Base-by-base conservation (phyloP, 2,888 invertebrate species). In the Cephus sareptanus region DNA sequence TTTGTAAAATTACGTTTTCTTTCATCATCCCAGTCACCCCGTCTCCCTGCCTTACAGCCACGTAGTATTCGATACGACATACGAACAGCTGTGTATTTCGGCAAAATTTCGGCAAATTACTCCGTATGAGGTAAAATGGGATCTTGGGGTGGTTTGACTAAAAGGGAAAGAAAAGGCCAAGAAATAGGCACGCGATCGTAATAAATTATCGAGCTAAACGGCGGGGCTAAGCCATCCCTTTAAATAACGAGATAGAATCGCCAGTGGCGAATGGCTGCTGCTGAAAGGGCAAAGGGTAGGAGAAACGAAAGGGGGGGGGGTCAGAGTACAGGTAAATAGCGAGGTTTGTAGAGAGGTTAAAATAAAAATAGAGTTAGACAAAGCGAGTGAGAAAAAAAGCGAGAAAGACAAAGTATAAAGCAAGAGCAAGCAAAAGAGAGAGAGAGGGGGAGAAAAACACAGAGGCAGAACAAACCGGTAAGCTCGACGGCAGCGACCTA, bases 161-260 rank as follows among this genome's bases (percentile, higher is more conserved):
- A 74, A 34, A 33, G 15, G 69, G 31, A 33, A 71, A 33, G 40
- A 77, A 73, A 75, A 56, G 40, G 56, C 34, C 73, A 33, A 75
- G 71, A 71, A 69, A 73, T n/a, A 23, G 34, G 71, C 82, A 82
- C 82, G 82, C 82, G 80, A 82, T 80, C 73, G 80, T 79, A 77
- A 80, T 82, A 82, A 82, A 82, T 82, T 81, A 81, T 79, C 75
- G 73, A 33, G 37, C 71, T 79, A 77, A 73, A 76, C 75, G 75
- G 69, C 76, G 74, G 80, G 69, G 77, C 77, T 80, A 81, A 82
- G 81, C 81, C 81, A 80, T 80, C 76, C 79, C 81, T 82, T 79
- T 82, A 81, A 82, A 82, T 82, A 81, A 81, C 79, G 37, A 80
- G 82, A 82, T 82, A 81, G 75, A 82, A 82, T 82, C 82, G 77